Percentiles rank a stretch among this genome's conserved stretches.
phyloP scores from a whole-genome alignment of 2,113 vertebrate genomes.

The Menidia beryllina region DNA sequence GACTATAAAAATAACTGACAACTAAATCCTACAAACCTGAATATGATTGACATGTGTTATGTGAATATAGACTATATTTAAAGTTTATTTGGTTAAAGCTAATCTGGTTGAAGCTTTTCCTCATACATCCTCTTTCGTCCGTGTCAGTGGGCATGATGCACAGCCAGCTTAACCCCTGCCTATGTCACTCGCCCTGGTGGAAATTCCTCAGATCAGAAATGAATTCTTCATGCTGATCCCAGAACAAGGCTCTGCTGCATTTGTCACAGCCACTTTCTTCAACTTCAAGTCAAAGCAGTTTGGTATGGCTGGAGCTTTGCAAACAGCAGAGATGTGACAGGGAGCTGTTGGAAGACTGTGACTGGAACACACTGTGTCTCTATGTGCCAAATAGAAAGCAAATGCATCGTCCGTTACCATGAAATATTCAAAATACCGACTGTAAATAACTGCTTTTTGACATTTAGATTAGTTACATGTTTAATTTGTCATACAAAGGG shows the following conservation, averaged over 20 bases:
- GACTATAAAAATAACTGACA: background rate
- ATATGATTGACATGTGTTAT: background rate
- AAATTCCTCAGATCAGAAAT: conserved; percentile 73
- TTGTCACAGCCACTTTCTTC: conserved; percentile 78
- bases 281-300: conserved; percentile 75
- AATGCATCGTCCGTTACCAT: conserved; percentile 22
- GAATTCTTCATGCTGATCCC: conserved; percentile 78
- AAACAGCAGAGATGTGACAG: conserved; percentile 64
- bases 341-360: conserved; percentile 51
- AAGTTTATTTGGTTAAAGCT: conserved; percentile 17
- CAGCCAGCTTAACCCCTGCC: conserved; percentile 68
- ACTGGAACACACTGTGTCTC: conserved; percentile 18
- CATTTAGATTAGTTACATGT: conserved; percentile 3
- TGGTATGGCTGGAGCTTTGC: conserved; percentile 65
- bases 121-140: conserved; percentile 36
- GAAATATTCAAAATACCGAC: conserved; percentile 18
- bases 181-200: conserved; percentile 63
- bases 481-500: too few relatives aligned
- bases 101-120: conserved; percentile 35
- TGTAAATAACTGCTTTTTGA: background rate
- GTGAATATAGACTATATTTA: conserved; percentile 20
- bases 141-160: conserved; percentile 64
- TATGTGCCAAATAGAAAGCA: conserved; percentile 27
- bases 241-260: conserved; percentile 73
- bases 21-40: background rate